A percentile compares a stretch with the other conserved stretches of the same genome.
These are phyloP conservation scores for Thecophora atra DNA, from an alignment of 2,888 invertebrate genomes.

Conservation along the genomic window DNA sequence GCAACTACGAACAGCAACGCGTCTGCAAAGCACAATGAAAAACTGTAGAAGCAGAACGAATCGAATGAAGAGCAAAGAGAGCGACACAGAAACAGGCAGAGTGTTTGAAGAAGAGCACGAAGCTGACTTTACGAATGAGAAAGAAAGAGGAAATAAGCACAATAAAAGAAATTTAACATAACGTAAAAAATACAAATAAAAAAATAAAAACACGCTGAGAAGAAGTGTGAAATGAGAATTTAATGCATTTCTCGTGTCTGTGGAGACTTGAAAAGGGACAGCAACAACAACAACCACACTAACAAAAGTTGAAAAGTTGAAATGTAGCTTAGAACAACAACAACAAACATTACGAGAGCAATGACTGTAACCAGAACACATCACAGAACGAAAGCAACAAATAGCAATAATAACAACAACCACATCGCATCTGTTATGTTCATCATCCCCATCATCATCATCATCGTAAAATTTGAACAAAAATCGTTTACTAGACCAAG, in stretches of 20 bases:
- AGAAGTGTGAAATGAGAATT: slow-evolving; percentile 19
- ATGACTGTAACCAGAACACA: not conserved
- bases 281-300: not conserved
- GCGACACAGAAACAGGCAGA: slow-evolving; percentile 18
- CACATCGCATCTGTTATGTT: too few species aligned
- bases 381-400: not conserved
- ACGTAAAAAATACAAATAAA: slow-evolving; percentile 2
- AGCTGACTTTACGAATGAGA: too few species aligned
- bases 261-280: not conserved
- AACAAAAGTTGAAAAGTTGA: not conserved
- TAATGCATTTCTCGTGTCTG: slow-evolving; percentile 31
- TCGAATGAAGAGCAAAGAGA: not conserved
- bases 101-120: slow-evolving; percentile 1
- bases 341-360: not conserved
- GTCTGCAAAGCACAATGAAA: slow-evolving; percentile 6
- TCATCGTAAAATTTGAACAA: too few species aligned
- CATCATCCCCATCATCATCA: too few species aligned
- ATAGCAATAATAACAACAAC: too few species aligned
- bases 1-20: slow-evolving; percentile 1
- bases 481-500: too few species aligned
- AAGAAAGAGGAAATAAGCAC: slow-evolving; percentile 2
- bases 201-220: not conserved
- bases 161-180: not conserved
- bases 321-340: not conserved
- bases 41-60: not conserved